These are phyloP conservation scores for Rhingia campestris DNA, from an alignment of 2,888 invertebrate species.

Conservation along the genomic window DNA sequence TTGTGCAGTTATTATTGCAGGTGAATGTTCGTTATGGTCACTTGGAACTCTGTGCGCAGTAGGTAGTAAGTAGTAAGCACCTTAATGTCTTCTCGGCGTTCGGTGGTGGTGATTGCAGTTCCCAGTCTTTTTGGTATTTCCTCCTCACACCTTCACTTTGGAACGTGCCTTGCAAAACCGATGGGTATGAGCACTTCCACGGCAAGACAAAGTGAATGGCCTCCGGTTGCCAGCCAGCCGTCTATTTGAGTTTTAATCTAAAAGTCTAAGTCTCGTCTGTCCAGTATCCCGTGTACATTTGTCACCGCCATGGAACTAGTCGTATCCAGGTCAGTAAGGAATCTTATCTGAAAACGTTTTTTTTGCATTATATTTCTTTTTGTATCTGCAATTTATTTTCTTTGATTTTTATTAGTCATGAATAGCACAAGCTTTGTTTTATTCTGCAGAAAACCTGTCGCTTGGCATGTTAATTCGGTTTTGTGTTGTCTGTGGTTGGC, in stretches of 20 bases:
- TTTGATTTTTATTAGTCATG: slow-evolving; percentile 49
- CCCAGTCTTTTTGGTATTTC: slow-evolving; percentile 48
- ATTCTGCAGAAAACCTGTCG: slow-evolving; percentile 39
- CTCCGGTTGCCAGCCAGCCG: slow-evolving; percentile 30
- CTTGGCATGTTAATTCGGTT: slow-evolving; percentile 44
- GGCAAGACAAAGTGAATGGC: slow-evolving; percentile 62
- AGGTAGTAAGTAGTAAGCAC: slow-evolving; percentile 34
- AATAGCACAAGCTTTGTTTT: slow-evolving; percentile 3
- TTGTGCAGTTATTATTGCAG: slow-evolving; percentile 73
- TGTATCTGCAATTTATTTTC: slow-evolving; percentile 38
- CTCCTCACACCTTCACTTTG: slow-evolving; percentile 64
- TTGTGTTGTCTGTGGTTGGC: slow-evolving; percentile 16
- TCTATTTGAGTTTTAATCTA: slow-evolving; percentile 9
- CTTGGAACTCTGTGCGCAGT: slow-evolving; percentile 30
- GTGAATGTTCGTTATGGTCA: slow-evolving; percentile 75
- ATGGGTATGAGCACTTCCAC: slow-evolving; percentile 12
- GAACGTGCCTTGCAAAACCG: slow-evolving; percentile 46
- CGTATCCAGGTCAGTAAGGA: slow-evolving; percentile 70
- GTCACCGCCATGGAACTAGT: slow-evolving; percentile 26
- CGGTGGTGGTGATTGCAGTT: slow-evolving; percentile 2
- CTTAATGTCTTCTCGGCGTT: slow-evolving; percentile 60
- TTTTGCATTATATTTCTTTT: not conserved
- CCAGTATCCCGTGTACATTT: slow-evolving; percentile 62
- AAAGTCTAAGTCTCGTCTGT: slow-evolving; percentile 63
- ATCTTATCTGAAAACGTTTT: slow-evolving; percentile 57